These are phyloP conservation scores for Synergus japonicus DNA, from an alignment of 2,888 invertebrate genomes.

Conservation along the genomic window DNA sequence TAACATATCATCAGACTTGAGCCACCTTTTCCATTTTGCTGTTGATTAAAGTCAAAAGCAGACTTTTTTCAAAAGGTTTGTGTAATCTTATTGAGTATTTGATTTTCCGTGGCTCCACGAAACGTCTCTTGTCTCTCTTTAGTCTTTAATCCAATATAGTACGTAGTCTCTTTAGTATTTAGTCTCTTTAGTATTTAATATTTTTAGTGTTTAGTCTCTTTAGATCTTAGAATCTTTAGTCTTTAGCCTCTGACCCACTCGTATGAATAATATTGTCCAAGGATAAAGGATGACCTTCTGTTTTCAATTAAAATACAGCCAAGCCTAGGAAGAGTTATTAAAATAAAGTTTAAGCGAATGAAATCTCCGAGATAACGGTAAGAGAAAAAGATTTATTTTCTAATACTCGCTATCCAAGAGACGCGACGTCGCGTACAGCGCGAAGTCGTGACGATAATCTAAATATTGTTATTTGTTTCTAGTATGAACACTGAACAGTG, in stretches of 20 bases:
- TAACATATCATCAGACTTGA: conserved; percentile 70
- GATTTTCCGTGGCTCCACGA: conserved; percentile 12
- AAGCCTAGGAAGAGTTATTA: conserved; percentile 57
- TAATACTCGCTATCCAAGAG: conserved; percentile 64
- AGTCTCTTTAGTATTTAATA: background rate
- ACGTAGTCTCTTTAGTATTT: background rate
- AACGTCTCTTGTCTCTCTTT: conserved; percentile 16
- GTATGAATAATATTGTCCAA: conserved; percentile 7
- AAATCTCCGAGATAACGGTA: conserved; percentile 63
- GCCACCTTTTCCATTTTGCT: conserved; percentile 62
- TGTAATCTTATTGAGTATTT: background rate
- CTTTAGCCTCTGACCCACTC: background rate
- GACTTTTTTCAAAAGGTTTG: conserved; percentile 14
- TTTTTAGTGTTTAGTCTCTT: background rate
- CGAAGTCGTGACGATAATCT: conserved; percentile 63
- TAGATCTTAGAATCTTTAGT: conserved; percentile 15
- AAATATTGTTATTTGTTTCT: conserved; percentile 72
- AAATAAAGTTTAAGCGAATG: conserved; percentile 56
- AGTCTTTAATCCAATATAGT: background rate
- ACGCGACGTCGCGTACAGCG: conserved; percentile 48
- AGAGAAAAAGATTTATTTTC: conserved; percentile 67
- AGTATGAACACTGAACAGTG: conserved; percentile 75
- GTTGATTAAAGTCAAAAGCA: background rate
- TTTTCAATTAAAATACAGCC: conserved; percentile 43
- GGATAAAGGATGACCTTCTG: conserved; percentile 26